Base-by-base conservation (phyloP, 1,140 invertebrate genomes). In the Globodera rostochiensis region DNA sequence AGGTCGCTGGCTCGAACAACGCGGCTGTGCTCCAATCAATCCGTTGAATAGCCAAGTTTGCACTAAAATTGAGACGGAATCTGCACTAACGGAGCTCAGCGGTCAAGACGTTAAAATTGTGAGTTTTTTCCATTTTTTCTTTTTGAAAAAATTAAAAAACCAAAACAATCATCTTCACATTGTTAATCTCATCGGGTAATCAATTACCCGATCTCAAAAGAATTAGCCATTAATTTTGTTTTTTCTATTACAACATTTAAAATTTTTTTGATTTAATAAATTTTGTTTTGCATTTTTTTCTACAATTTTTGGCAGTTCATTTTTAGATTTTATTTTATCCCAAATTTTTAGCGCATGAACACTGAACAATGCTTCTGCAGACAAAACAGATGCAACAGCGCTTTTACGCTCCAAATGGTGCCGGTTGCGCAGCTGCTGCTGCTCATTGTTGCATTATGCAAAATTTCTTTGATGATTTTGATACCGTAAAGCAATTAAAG, bases 11-110 rank as follows among this genome's bases (percentile, higher is more conserved):
- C 69, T 78, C 13, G 76, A 78, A 47, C 9, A 50, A 4, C 76
- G 76, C 50, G 76, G 76, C n/a, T 78, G 76, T 78, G 21, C 76
- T 5, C 76, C 76, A 13, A 45, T 78, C 76, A 78, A 69, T 47
- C 76, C 76, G n/a, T 64, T 78, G 46, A 78, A 78, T 21, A 78
- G 47, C 21, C 76, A 78, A 67, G 36, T 49, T 25, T 78, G 76
- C 69, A 36, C 49, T 25, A 78, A 66, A 69, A n/a, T 25, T 6
- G 76, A 78, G 69, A 60, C 21, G 9, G 13, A 78, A 7, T 69
- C 76, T 8, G 53, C 53, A n/a, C 21, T 78, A 49, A 25, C 53
- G 5, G 50, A 78, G 49, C 9, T 78, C 49, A 70, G 76, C 25
- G 76, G 69, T 21, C 25, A 47, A 11, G 15, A 36, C 19, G 25